Evolutionary conservation across 2,113 vertebrate genomes (phyloP).

Genomic region (Lota lota): DNA sequence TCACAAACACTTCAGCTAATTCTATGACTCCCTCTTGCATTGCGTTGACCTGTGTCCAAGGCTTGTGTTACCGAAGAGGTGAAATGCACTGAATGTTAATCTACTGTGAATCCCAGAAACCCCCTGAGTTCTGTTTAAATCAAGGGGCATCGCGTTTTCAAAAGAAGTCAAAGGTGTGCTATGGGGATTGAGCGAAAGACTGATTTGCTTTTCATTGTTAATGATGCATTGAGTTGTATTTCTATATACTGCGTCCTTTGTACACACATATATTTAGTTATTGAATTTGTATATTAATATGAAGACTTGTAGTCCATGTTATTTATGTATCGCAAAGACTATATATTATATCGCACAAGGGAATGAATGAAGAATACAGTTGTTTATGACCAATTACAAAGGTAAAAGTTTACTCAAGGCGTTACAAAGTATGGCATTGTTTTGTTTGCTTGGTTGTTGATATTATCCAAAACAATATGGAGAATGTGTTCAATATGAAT

Average conservation of each 20-base stretch:
- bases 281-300: slow-evolving; percentile 61
- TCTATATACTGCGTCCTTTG: slow-evolving; percentile 54
- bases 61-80: slow-evolving; percentile 40
- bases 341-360: slow-evolving; percentile 28
- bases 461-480: slow-evolving; percentile 48
- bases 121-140: slow-evolving; percentile 33
- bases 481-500: slow-evolving; percentile 58
- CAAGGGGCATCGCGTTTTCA: slow-evolving; percentile 45
- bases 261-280: slow-evolving; percentile 63
- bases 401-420: not conserved
- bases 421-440: slow-evolving; percentile 39
- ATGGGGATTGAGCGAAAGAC: slow-evolving; percentile 38
- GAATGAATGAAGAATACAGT: slow-evolving; percentile 38
- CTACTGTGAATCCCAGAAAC: slow-evolving; percentile 43
- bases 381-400: slow-evolving; percentile 19
- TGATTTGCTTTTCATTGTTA: slow-evolving; percentile 52
- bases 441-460: slow-evolving; percentile 27
- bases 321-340: slow-evolving; percentile 62
- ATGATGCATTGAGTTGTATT: slow-evolving; percentile 47
- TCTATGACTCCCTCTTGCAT: no score
- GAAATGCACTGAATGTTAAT: slow-evolving; percentile 58
- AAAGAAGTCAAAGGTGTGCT: slow-evolving; percentile 19
- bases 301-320: slow-evolving; percentile 53
- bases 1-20: no score
- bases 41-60: not conserved